These are phyloP conservation scores for Haplotaxodon microlepis DNA, from an alignment of 2,113 vertebrate species.

Conservation along the genomic window DNA sequence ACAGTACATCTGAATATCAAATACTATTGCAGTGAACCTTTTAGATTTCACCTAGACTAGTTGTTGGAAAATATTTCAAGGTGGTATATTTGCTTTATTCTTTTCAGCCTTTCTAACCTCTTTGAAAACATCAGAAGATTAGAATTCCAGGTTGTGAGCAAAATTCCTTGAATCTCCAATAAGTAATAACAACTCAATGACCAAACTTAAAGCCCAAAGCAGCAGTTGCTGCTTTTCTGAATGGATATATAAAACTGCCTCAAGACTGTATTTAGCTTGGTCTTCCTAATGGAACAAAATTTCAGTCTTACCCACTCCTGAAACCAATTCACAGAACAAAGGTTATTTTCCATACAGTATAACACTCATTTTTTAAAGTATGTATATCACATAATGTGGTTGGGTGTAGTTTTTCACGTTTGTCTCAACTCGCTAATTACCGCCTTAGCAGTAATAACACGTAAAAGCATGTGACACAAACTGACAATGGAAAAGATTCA, in stretches of 20 bases:
- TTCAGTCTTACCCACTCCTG: neutral
- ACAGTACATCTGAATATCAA: neutral
- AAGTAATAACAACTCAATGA: neutral
- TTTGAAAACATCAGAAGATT: neutral
- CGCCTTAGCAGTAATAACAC: fast-evolving
- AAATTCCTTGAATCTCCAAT: neutral
- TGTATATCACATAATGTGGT: neutral
- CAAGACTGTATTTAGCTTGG: neutral
- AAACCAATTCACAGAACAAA: neutral
- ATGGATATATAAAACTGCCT: neutral
- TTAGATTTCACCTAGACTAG: neutral
- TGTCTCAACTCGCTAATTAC: neutral
- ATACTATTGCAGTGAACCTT: neutral
- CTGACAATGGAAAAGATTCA: neutral
- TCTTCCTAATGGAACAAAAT: neutral
- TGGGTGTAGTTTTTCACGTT: neutral
- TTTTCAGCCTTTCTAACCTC: neutral
- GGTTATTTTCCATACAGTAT: neutral
- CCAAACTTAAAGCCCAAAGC: neutral
- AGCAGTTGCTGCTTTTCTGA: neutral
- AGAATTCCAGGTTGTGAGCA: neutral
- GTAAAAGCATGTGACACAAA: neutral
- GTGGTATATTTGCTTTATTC: neutral
- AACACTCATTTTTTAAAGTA: neutral
- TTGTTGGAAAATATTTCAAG: neutral